Evolutionary conservation across 2,797 vertebrate species (phyloP), one percentile per base, ranked within the genome.

Genomic region (Picus viridis): DNA sequence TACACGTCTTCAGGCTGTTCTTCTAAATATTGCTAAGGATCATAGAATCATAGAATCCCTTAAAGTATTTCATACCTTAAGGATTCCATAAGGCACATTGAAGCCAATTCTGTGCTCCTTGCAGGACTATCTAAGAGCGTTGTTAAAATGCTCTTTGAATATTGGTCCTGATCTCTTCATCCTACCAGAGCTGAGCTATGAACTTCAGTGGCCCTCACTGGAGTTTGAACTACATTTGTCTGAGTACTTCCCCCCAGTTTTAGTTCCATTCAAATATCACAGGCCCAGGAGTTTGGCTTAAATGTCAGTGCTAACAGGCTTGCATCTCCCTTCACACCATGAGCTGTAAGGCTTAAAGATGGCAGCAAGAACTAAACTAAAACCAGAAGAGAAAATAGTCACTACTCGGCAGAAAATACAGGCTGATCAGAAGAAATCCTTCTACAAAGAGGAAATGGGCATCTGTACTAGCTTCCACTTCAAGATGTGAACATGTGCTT

Each of bases 401-500:
- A n/a, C 54, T 14, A 43, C 39, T 45, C 54, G 68, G 34, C 24
- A 79, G 45, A 54, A 79, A 54, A 76, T 8, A 12, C 11, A 72
- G 13, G 12, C 15, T 81, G 8, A 61, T 16, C 6, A 20, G 24
- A 73, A 29, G 5, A 87, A 74, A 63, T 57, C 16, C 6, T 84
- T 43, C 39, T 39, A 39, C 39, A 39, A 39, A 39, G 39, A 39
- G 39, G 39, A 39, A 39, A 39, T 39, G 39, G 39, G 10, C 20
- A 51, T 23, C 7, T 59, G 53, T 73, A 3, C 19, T 15, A 59
- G 39, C 10, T 87, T 83, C 62, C 13, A 41, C 20, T 80, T 77
- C 41, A 73, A 70, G 82, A 73, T 14, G 16, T 49, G 49, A 23
- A 61, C 12, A 29, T 0, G 1, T 0, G 0, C 8, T 70, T 4